These are phyloP conservation scores for Pyrrhia umbra DNA, from an alignment of 2,888 invertebrate species.

Conservation along the genomic window DNA sequence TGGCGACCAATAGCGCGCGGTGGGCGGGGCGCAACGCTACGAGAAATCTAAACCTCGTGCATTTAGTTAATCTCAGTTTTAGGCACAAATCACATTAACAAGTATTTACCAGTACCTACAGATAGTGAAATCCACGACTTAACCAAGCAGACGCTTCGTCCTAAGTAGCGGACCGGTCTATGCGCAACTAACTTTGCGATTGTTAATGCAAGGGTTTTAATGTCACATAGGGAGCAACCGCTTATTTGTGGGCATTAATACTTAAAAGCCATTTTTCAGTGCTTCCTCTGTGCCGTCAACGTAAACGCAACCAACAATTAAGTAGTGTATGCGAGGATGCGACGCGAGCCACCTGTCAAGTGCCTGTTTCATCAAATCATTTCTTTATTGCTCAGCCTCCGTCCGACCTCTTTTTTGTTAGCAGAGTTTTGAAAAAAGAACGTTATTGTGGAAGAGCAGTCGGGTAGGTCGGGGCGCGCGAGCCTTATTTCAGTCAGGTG, in stretches of 20 bases:
- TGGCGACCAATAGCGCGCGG: conserved; percentile 81
- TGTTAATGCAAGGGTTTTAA: conserved; percentile 78
- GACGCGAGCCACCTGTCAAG: conserved; percentile 89
- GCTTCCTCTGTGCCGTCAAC: conserved; percentile 77
- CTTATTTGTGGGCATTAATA: conserved; percentile 88
- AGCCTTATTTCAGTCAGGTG: conserved; percentile 88
- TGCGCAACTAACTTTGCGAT: conserved; percentile 69
- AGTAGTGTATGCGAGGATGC: conserved; percentile 80
- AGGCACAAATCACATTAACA: conserved; percentile 34
- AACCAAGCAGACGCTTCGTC: conserved; percentile 22
- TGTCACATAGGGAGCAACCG: conserved; percentile 81
- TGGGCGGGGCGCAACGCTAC: conserved; percentile 81
- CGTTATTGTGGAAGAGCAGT: conserved; percentile 83
- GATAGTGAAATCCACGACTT: conserved; percentile 15
- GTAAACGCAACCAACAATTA: conserved; percentile 85
- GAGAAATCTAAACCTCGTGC: conserved; percentile 80
- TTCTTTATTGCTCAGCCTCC: conserved; percentile 88
- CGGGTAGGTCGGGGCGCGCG: conserved; percentile 89
- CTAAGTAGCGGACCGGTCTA: conserved; percentile 64
- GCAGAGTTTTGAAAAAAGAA: conserved; percentile 85
- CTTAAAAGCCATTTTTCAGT: conserved; percentile 86
- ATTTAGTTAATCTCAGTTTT: conserved; percentile 62
- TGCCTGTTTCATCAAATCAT: conserved; percentile 89
- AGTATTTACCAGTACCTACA: conserved; percentile 9
- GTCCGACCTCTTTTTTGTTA: conserved; percentile 84